Base-by-base conservation (phyloP, 2,888 invertebrate species). In the Diogma glabrata region DNA sequence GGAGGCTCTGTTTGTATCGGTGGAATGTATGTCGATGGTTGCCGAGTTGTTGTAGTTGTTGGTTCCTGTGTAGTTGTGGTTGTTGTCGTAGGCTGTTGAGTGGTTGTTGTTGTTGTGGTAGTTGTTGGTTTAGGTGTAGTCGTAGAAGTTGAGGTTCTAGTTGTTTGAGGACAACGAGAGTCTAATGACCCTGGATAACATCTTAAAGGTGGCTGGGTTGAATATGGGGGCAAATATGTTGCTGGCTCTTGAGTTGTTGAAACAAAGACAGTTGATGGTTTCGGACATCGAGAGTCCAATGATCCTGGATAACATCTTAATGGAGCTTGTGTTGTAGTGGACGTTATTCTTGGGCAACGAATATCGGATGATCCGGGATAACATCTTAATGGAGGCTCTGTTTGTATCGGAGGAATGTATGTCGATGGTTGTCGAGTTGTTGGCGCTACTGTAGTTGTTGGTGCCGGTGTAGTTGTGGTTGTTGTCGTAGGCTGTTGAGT, bases 351-450 rank as follows among this genome's bases (percentile, higher is more conserved):
- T 6, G 63, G 64, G 49, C 67, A 66, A 14, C 66, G 54, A 1
- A 63, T 61, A 51, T 69, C 67, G 0, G 52, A 61, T 7, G 61
- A 61, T 8, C 68, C 68, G 2, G 67, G 67, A 53, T 53, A 73
- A 70, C 55, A 75, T 67, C 55, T 71, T 68, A 19, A 71, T 69
- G 58, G 20, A 54, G 59, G 47, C 10, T 55, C 50, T 24, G 54
- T 46, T 22, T 56, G 40, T 55, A 53, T 28, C 57, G 23, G 71
- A n/a, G 36, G 20, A 10, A 23, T 23, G 5, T 47, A 16, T 16
- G 46, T 46, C 16, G 17, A 5, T 16, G 46, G 46, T 8, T 14
- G 16, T 5, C 62, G 61, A 33, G 63, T 63, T 9, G 60, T 48
- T 4, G 62, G 0, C 66, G 54, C 57, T 56, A 59, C 49, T 47